phyloP scores from a whole-genome alignment of 2,113 vertebrate genomes.

The Barbus barbus region DNA sequence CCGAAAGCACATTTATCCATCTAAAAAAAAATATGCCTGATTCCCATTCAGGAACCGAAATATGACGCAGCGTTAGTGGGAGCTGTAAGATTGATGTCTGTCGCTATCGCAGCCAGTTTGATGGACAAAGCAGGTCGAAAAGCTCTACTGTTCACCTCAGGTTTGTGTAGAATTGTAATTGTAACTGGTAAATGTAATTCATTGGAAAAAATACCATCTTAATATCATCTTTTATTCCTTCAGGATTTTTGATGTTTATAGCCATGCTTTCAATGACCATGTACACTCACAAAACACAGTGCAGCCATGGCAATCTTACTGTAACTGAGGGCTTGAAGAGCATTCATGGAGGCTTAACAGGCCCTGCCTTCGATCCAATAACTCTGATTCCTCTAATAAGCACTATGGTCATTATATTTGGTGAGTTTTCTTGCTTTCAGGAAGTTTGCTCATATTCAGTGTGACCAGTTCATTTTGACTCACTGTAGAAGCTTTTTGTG shows the following conservation, averaged over 20 bases:
- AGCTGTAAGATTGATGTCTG: conserved; percentile 81
- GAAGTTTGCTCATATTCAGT: too few relatives aligned
- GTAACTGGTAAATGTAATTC: neutral
- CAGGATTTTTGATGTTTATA: conserved; percentile 82
- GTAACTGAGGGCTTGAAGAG: conserved; percentile 52
- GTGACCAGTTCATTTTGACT: neutral
- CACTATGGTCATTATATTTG: conserved; percentile 89
- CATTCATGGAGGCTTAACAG: conserved; percentile 12
- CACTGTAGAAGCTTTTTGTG: neutral
- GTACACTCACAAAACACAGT: conserved; percentile 65
- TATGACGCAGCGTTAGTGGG: conserved; percentile 87
- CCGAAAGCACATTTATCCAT: neutral
- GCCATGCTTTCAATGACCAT: conserved; percentile 83
- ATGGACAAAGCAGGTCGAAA: conserved; percentile 94
- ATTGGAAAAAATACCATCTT: neutral
- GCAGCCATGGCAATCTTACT: conserved; percentile 50
- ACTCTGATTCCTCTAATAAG: conserved; percentile 85
- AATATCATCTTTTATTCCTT: neutral
- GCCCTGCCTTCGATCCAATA: conserved; percentile 52
- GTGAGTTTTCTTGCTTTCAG: too few relatives aligned
- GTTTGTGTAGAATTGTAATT: conserved; percentile 60
- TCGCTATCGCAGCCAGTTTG: conserved; percentile 78
- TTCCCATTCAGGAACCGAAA: conserved; percentile 67
- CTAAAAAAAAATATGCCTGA: neutral
- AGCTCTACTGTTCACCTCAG: conserved; percentile 85